phyloP scores from a whole-genome alignment of 2,888 invertebrate species.

The Nephrocerus scutellatus region DNA sequence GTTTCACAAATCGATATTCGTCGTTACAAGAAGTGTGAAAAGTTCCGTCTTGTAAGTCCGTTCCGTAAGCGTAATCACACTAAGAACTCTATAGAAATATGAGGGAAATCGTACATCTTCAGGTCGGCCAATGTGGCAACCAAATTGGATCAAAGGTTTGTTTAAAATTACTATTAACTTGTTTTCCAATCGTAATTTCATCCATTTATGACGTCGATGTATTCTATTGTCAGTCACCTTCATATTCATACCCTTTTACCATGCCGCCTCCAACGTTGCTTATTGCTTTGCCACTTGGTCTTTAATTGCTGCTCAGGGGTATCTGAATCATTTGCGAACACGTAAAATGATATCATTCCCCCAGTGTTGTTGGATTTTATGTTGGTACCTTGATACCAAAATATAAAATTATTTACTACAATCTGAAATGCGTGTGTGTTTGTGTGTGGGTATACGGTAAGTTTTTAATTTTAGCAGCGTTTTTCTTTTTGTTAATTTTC shows the following conservation, averaged over 20 bases:
- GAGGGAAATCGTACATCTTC: constrained; percentile 89
- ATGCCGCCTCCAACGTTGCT: background rate
- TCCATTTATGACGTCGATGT: background rate
- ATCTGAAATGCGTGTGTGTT: constrained; percentile 6
- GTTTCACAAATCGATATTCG: too few relatives aligned
- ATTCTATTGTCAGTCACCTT: too few relatives aligned
- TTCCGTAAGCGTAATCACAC: too few relatives aligned
- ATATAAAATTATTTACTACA: constrained; percentile 1
- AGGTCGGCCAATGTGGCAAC: constrained; percentile 86
- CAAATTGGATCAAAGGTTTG: constrained; percentile 86
- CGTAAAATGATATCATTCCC: background rate
- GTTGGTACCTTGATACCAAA: too few relatives aligned
- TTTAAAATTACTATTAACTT: constrained; percentile 24
- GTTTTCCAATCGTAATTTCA: background rate
- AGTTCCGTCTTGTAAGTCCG: too few relatives aligned
- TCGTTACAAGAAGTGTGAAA: too few relatives aligned
- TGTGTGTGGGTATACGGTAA: constrained; percentile 10
- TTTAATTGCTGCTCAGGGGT: background rate
- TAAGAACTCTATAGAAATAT: constrained; percentile 47
- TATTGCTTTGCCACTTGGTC: background rate
- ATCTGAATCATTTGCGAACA: constrained; percentile 1
- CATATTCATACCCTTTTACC: too few relatives aligned
- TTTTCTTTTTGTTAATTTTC: too few relatives aligned
- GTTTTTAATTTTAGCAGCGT: too few relatives aligned
- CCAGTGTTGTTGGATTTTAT: too few relatives aligned